phyloP scores from a whole-genome alignment of 2,797 vertebrate species.

The Denticeps clupeoides region DNA sequence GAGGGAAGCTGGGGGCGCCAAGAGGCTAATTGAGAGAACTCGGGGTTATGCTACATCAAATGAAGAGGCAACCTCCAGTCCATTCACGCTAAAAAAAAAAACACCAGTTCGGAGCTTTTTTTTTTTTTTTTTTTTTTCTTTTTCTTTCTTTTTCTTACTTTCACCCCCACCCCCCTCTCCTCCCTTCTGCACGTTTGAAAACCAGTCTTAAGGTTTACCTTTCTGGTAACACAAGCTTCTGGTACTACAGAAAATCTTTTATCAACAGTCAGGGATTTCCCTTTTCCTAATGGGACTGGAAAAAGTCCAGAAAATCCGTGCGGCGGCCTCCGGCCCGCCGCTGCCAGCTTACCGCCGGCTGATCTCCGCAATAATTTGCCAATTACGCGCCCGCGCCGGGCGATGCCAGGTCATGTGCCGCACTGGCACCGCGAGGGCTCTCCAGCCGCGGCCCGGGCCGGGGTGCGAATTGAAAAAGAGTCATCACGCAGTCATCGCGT shows the following conservation, averaged over 20 bases:
- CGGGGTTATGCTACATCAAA: conserved; percentile 64
- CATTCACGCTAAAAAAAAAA: too few species aligned
- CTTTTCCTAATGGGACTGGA: conserved; percentile 71
- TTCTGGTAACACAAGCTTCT: conserved; percentile 85
- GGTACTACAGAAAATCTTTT: conserved; percentile 80
- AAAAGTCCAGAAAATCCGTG: conserved; percentile 65
- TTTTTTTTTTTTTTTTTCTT: conserved; percentile 10
- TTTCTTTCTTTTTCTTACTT: conserved; percentile 1
- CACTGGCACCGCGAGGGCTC: too few species aligned
- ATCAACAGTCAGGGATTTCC: conserved; percentile 82
- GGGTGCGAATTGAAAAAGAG: too few species aligned
- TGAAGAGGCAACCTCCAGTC: conserved; percentile 51
- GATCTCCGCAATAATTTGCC: conserved; percentile 44
- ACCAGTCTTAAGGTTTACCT: conserved; percentile 75
- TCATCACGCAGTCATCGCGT: too few species aligned
- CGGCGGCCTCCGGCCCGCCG: conserved; percentile 51
- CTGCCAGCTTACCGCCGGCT: conserved; percentile 46
- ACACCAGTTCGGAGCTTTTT: neutral
- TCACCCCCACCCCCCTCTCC: conserved; percentile 40
- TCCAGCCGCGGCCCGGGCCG: too few species aligned
- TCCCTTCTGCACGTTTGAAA: conserved; percentile 58
- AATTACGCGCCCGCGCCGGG: conserved; percentile 43
- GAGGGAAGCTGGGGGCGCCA: conserved; percentile 66
- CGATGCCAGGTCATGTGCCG: conserved; percentile 36
- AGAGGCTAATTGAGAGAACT: conserved; percentile 76